Base-by-base conservation (phyloP, 2,888 invertebrate species). In the Hofmannophila pseudospretella region DNA sequence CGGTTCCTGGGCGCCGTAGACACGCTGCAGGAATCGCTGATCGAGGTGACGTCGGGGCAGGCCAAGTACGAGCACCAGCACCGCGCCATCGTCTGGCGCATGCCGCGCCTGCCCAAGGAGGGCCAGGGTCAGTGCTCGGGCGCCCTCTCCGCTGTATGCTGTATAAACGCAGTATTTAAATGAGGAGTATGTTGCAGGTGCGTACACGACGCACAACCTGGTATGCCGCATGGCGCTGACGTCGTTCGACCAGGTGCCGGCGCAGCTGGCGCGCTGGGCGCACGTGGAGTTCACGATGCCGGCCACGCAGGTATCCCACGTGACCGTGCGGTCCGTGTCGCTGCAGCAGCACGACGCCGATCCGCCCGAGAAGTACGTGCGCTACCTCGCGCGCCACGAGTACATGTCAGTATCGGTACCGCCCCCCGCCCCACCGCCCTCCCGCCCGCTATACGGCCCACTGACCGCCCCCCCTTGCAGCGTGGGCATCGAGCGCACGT, bases 11-110 rank as follows among this genome's bases (percentile, higher is more conserved):
- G 98, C 11, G 93, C 97, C 1, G 94, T 97, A 50, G 97, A 97
- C 63, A 93, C 94, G 7, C 85, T 96, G 49, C 96, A 97, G 68
- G 94, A 95, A 59, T 96, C 96, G 32, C 88, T 98, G 14, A 97
- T 98, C 72, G 98, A 98, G 78, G 96, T 96, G 4, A 98, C 98
- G 7, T 97, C 97, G 0, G 98, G 97, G 32, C 92, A 96, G 74
- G 99, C 99, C 39, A 99, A 99, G 86, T 99, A 99, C 81, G 99
- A 99, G 81, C 98, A 99, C 86, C 96, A 98, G 68, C 98, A 98
- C 85, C 90, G 96, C 48, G 93, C 98, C 40, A 96, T 99, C 57
- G 99, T 99, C 19, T 99, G 99, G 99, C 90, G 99, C 55, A 98
- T 99, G 89, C 94, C 97, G 5, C 89, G 98, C 35, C 89, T 99